A percentile compares a stretch with the other conserved stretches of the same genome.
Conservation (phyloP, 1,140 invertebrate species). For the Cydia strobilella region DNA sequence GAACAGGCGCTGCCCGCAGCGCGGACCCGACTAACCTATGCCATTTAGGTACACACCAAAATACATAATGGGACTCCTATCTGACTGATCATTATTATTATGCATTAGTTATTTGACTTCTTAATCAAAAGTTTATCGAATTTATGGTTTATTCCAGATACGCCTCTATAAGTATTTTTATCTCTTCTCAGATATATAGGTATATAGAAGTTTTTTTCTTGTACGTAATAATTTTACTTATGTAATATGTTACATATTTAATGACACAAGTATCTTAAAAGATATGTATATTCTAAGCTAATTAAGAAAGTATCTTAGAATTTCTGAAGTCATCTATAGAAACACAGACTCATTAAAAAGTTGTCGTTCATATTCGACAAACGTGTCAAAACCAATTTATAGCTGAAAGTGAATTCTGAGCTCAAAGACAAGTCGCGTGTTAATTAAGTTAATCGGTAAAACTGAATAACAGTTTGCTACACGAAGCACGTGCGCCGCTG, state of each 20-base stretch:
- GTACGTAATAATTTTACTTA: too few relatives aligned
- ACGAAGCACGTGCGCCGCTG: not conserved
- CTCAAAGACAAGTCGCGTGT: constrained; percentile 38
- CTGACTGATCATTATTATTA: constrained; percentile 16
- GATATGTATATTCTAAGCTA: too few relatives aligned
- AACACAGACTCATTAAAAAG: not conserved
- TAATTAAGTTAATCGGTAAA: constrained; percentile 39
- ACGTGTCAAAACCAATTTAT: constrained; percentile 35
- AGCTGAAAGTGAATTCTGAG: constrained; percentile 43
- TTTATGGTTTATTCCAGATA: constrained; percentile 8
- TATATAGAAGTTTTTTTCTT: not conserved
- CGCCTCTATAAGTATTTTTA: not conserved
- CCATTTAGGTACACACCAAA: constrained; percentile 27
- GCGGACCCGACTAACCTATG: constrained; percentile 41
- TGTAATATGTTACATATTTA: too few relatives aligned
- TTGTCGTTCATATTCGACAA: constrained; percentile 8
- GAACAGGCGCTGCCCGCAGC: constrained; percentile 44
- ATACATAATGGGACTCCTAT: constrained; percentile 13
- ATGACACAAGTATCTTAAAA: too few relatives aligned
- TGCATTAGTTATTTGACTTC: constrained; percentile 29
- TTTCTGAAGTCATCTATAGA: not conserved
- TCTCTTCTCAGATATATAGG: not conserved
- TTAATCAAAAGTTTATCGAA: constrained; percentile 15
- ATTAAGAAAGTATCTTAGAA: too few relatives aligned
- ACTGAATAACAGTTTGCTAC: constrained; percentile 33